Conservation (phyloP, 2,888 invertebrate species). For the Pecten maximus region DNA sequence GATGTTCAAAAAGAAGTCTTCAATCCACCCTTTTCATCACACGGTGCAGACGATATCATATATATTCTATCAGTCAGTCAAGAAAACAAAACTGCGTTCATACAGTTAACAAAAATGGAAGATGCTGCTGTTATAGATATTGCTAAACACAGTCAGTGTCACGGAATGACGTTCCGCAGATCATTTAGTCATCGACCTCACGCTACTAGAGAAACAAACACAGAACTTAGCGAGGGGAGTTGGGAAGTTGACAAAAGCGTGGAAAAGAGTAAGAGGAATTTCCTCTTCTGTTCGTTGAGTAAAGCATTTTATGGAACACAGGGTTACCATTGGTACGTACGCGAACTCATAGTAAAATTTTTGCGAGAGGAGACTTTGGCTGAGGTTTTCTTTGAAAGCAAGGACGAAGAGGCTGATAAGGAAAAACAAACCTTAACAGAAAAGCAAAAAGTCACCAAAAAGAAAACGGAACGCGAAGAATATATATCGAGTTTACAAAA, state of each 20-base stretch:
- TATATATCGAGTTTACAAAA: background rate
- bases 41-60: background rate
- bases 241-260: background rate
- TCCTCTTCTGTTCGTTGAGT: background rate
- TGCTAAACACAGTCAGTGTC: background rate
- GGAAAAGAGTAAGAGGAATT: background rate
- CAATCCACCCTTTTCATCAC: background rate
- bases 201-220: background rate
- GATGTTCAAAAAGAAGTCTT: background rate
- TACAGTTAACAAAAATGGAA: background rate
- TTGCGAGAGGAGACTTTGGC: background rate
- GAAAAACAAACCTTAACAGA: background rate
- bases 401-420: background rate
- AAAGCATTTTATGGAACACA: background rate
- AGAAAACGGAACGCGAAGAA: no score
- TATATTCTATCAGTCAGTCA: conserved; percentile 5
- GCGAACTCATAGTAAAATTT: background rate
- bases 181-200: background rate
- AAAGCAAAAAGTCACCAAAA: no score
- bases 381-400: background rate
- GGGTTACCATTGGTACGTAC: background rate
- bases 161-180: background rate
- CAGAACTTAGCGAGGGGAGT: background rate
- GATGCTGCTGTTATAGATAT: background rate
- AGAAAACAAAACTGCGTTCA: background rate